Evolutionary conservation across 2,888 invertebrate genomes (phyloP), one percentile per base, ranked within the genome.

Genomic region (Synergus gifuensis): DNA sequence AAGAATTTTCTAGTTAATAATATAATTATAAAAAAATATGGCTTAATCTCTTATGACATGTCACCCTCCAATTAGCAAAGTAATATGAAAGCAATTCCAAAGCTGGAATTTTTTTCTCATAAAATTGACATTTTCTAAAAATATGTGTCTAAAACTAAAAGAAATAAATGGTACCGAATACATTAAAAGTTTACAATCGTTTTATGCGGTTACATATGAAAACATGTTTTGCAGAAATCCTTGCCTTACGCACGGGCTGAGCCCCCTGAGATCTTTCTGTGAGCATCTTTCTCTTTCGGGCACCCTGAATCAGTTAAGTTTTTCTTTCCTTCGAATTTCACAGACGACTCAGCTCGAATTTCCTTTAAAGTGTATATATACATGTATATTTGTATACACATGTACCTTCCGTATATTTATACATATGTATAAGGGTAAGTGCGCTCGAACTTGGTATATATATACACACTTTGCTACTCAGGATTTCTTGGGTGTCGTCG

Each of bases 401-500:
- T 73, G 4, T 36, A 54, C n/a, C 28, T 49, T 16, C 28, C 54
- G 49, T 28, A 22, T 49, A 73, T n/a, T 40, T 66, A 66, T 73
- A 49, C 49, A 49, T 73, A 69, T 69, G 69, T 28, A 69, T 36
- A 69, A 36, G 22, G 44, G 49, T n/a, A 69, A 69, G 49, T 54
- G 36, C 69, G 11, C 69, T 69, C 54, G 49, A 69, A 69, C 49
- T 46, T 28, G 69, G 69, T 9, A 60, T 22, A 12, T 22, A 12
- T 60, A 12, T 60, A 69, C n/a, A 69, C 69, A 54, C n/a, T 69
- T 69, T 69, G 16, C 28, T 22, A 49, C 46, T 69, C 28, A 69
- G 69, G 46, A 69, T 69, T 69, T 69, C 69, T 49, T 36, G 49
- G 46, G 69, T 73, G 54, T 73, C 54, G 69, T 73, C 28, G 49